These are phyloP conservation scores for Pogonognathellus flavescens DNA, from an alignment of 1,140 invertebrate species.

Conservation along the genomic window DNA sequence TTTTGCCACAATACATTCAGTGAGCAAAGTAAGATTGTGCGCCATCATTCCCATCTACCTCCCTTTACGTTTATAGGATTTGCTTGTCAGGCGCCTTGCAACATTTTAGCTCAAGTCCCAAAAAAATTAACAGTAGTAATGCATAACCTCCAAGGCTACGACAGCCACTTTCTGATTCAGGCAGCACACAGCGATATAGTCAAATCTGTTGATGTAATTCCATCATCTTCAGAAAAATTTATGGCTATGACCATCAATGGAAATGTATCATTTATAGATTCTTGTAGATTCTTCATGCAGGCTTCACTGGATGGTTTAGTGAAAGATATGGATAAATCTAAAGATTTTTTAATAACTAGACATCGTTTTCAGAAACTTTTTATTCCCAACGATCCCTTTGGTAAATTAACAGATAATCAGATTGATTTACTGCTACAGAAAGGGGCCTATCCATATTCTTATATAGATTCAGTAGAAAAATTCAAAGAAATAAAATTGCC, in stretches of 20 bases:
- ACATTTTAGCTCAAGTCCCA: neutral
- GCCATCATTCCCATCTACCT: neutral
- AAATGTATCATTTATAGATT: neutral
- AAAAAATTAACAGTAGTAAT: neutral
- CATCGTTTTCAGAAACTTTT: too few species aligned
- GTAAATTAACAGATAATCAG: too few species aligned
- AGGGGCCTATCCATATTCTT: neutral
- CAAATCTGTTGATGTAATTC: neutral
- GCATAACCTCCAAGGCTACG: neutral
- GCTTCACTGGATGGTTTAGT: neutral
- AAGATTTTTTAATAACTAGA: too few species aligned
- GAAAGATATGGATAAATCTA: neutral
- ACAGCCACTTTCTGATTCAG: neutral
- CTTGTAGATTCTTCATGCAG: neutral
- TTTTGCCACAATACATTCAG: neutral
- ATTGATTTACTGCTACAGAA: too few species aligned
- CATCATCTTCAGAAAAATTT: neutral
- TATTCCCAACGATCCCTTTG: too few species aligned
- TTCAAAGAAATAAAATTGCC: neutral
- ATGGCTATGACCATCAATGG: neutral
- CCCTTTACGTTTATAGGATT: neutral
- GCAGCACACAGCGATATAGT: neutral
- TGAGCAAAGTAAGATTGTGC: neutral
- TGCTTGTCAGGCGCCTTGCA: neutral
- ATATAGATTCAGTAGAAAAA: neutral